Evolutionary conservation across 2,888 invertebrate genomes (phyloP).

Genomic region (Adelphocoris suturalis): DNA sequence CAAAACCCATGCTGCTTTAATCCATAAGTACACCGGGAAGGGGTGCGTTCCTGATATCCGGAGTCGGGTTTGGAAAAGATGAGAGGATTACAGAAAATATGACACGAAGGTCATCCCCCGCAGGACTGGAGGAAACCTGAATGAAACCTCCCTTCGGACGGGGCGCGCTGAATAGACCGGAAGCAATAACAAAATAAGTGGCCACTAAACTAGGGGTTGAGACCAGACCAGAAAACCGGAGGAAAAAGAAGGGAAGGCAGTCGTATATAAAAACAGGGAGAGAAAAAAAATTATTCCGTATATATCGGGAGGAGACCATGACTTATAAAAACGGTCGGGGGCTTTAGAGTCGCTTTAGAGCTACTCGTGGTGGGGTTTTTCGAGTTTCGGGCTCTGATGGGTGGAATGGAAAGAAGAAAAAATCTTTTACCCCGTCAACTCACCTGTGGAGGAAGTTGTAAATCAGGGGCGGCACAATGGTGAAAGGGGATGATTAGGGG

Average conservation of each 20-base stretch:
- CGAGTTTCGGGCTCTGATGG: neutral
- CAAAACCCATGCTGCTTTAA: neutral
- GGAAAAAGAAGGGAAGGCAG: constrained; percentile 25
- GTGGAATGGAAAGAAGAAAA: constrained; percentile 45
- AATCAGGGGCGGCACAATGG: constrained; percentile 70
- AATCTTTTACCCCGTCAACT: constrained; percentile 50
- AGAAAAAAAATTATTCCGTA: constrained; percentile 7
- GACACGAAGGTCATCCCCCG: neutral
- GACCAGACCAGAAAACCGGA: constrained; percentile 27
- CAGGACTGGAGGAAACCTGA: constrained; percentile 10
- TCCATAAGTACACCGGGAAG: neutral
- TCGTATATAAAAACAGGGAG: neutral
- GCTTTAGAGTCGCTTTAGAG: neutral
- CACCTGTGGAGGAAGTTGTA: constrained; percentile 74
- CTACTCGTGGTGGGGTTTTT: neutral
- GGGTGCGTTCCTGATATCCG: constrained; percentile 13
- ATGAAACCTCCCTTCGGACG: neutral
- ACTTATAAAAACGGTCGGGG: constrained; percentile 54
- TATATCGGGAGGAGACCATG: constrained; percentile 42
- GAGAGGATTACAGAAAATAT: constrained; percentile 41
- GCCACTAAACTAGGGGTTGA: constrained; percentile 62
- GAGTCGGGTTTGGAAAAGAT: neutral
- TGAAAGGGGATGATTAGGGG: constrained; percentile 60
- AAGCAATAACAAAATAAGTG: constrained; percentile 69
- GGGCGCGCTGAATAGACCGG: constrained; percentile 54